phyloP scores from a whole-genome alignment of 1,140 invertebrate genomes.

The Brachionus sp. region DNA sequence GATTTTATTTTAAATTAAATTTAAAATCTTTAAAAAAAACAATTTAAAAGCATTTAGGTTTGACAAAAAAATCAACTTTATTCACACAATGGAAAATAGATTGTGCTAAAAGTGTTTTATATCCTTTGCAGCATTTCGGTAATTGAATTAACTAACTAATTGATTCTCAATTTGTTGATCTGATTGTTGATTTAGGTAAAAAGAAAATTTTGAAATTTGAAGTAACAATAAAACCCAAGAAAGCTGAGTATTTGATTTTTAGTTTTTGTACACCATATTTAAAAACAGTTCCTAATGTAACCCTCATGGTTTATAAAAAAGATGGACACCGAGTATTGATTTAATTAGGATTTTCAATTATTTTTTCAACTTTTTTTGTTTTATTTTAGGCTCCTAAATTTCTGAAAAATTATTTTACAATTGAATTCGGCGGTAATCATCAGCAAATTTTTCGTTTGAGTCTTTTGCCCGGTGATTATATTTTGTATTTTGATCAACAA shows the following conservation, averaged over 20 bases:
- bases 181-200: background rate
- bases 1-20: background rate
- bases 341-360: background rate
- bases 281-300: background rate
- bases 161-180: background rate
- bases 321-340: background rate
- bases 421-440: slow-evolving; percentile 11
- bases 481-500: background rate
- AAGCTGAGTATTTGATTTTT: slow-evolving; percentile 12
- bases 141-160: background rate
- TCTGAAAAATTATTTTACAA: background rate
- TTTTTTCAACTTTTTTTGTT: background rate
- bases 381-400: background rate
- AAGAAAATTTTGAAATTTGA: slow-evolving; percentile 7
- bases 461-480: background rate
- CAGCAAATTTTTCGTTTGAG: background rate
- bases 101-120: background rate
- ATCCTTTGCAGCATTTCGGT: background rate
- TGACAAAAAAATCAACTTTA: slow-evolving; percentile 18
- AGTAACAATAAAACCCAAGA: background rate
- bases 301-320: background rate
- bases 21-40: background rate
- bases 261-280: slow-evolving; percentile 7
- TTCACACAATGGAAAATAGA: slow-evolving; percentile 19
- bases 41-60: background rate